These are phyloP conservation scores for Mythimna loreyi DNA, from an alignment of 2,888 invertebrate species.

Conservation along the genomic window DNA sequence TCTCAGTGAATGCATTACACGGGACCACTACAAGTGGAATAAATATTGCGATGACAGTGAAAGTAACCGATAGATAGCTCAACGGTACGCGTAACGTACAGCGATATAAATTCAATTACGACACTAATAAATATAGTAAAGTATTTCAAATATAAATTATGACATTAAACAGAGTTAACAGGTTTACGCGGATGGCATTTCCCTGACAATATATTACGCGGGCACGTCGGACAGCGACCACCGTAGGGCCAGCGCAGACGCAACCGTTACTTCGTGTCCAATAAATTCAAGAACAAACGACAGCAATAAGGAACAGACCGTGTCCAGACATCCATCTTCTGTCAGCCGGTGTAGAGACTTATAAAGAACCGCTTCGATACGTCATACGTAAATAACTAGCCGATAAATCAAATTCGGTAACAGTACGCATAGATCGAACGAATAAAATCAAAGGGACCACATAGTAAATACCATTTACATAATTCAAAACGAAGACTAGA, in stretches of 20 bases:
- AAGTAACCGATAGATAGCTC: constrained; percentile 60
- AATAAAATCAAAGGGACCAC: constrained; percentile 76
- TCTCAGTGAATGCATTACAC: constrained; percentile 43
- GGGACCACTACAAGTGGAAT: constrained; percentile 47
- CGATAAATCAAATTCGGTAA: constrained; percentile 84
- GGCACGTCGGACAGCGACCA: constrained; percentile 71
- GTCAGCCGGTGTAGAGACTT: constrained; percentile 75
- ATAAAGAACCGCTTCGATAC: constrained; percentile 76
- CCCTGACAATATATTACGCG: constrained; percentile 78
- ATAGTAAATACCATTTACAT: constrained; percentile 79
- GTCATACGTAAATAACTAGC: constrained; percentile 74
- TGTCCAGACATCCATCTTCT: constrained; percentile 84
- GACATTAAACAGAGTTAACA: constrained; percentile 79
- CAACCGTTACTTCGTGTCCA: constrained; percentile 88
- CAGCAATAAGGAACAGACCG: constrained; percentile 83
- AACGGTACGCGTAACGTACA: constrained; percentile 54
- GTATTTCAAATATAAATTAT: constrained; percentile 78
- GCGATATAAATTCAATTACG: constrained; percentile 72
- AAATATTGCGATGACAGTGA: constrained; percentile 65
- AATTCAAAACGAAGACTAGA: constrained; percentile 76
- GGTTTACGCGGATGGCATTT: constrained; percentile 78
- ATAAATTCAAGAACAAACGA: constrained; percentile 88
- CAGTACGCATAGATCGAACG: constrained; percentile 71
- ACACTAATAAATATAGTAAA: constrained; percentile 69
- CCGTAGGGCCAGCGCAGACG: constrained; percentile 73